Evolutionary conservation across 2,888 invertebrate genomes (phyloP).

Genomic region (Hetaerina titia): DNA sequence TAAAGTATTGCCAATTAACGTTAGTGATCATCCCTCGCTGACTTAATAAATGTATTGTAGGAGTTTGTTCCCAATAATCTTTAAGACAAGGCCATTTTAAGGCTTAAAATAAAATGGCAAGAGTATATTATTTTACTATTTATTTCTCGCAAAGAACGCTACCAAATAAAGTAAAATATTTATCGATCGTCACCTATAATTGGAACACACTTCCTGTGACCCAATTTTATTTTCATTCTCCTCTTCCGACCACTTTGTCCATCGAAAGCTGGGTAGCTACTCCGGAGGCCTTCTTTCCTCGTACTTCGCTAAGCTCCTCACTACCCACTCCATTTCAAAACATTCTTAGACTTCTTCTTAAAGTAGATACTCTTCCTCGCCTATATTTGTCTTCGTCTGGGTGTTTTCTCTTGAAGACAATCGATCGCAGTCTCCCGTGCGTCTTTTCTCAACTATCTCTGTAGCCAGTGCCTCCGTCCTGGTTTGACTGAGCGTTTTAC

Average conservation of each 20-base stretch:
- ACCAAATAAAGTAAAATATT: not conserved
- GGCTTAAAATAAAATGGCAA: no score
- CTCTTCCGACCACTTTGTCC: not conserved
- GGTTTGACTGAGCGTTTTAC: not conserved
- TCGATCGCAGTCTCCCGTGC: not conserved
- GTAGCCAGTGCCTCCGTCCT: not conserved
- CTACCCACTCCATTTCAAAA: not conserved
- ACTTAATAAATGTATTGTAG: no score
- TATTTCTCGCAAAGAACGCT: not conserved
- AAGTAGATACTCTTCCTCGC: not conserved
- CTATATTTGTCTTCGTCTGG: slow-evolving; percentile 19
- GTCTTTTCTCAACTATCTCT: not conserved
- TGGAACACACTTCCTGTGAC: slow-evolving; percentile 7
- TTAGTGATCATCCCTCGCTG: no score
- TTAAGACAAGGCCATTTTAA: no score
- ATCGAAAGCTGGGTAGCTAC: not conserved
- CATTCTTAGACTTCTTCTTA: not conserved
- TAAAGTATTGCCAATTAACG: no score
- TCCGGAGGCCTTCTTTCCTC: not conserved
- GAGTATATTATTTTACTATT: no score
- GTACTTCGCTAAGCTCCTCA: not conserved
- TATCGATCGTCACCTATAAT: slow-evolving; percentile 7
- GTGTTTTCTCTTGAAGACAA: not conserved
- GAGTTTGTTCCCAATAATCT: no score
- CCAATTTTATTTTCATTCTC: slow-evolving; percentile 14